Conservation (phyloP, 2,797 vertebrate species). For the Nyctibius grandis region DNA sequence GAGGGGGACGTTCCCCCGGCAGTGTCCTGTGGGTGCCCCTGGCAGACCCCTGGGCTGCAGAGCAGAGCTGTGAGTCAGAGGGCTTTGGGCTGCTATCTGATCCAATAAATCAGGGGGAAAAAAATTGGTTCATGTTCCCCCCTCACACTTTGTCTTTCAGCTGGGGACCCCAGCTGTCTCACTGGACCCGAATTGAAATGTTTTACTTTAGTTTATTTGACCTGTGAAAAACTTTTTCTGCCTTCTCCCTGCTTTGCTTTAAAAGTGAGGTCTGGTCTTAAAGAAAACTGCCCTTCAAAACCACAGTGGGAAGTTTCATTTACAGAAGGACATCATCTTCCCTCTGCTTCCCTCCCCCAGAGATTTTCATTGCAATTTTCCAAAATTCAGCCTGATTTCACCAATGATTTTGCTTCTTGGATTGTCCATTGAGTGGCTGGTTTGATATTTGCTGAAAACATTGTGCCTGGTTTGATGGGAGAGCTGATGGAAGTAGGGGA, state of each 20-base stretch:
- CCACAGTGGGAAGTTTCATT: background rate
- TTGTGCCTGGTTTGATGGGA: background rate
- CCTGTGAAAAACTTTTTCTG: background rate
- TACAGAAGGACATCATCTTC: background rate
- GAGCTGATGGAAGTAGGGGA: background rate
- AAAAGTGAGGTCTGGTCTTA: background rate
- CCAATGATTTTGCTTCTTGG: background rate
- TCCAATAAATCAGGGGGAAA: background rate
- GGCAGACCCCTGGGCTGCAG: background rate
- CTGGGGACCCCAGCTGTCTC: background rate
- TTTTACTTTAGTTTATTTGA: background rate
- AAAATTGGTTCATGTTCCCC: background rate
- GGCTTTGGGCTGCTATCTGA: background rate
- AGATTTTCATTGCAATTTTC: background rate
- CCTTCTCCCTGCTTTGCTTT: background rate
- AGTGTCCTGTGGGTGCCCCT: background rate
- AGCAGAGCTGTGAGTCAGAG: background rate
- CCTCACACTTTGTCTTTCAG: background rate
- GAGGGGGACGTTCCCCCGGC: background rate
- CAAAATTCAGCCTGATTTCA: background rate
- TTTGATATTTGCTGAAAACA: background rate
- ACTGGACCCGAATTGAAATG: background rate
- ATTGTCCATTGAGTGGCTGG: background rate
- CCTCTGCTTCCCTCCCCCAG: background rate
- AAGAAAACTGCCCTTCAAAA: background rate